Evolutionary conservation across 2,888 invertebrate genomes (phyloP), one percentile per base, ranked within the genome.

Genomic region (Drosophila lacicola): DNA sequence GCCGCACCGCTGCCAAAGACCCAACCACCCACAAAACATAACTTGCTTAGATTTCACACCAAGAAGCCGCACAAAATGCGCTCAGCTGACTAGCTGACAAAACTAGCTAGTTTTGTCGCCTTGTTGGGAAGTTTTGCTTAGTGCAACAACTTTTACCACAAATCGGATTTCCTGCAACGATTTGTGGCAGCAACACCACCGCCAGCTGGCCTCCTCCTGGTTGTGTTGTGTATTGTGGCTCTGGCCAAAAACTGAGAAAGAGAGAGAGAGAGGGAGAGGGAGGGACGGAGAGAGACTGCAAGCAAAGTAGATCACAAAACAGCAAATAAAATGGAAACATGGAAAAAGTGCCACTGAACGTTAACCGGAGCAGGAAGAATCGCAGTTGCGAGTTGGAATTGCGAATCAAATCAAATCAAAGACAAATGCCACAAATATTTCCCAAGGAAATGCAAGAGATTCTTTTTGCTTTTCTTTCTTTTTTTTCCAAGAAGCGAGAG

Each of bases 381-480:
- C 61, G 49, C 33, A 36, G 64, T 58, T 39, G 74, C 46, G n/a
- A 46, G 44, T 21, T 21, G 21, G 34, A 63, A 42, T 29, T 29
- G 37, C 68, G 51, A 37, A 61, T 56, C 68, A 74, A 74, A 85
- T 70, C 76, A 68, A 82, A 74, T 50, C 76, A 74, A 65, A 70
- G 68, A 80, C 80, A 88, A 82, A 85, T 86, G 80, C 89, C 89
- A 82, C 72, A 80, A 73, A 85, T 88, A 70, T 85, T 90, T 89
- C 89, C 89, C 90, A 89, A 88, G 90, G 88, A 90, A 90, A 89
- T 89, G 77, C 79, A 75, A 77, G 67, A 88, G 86, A 89, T 90
- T 90, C 90, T 86, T 82, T 57, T 75, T 51, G 41, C 79, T 19
- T n/a, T 37, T 37, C 37, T 37, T 37, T 17, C 2, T 45, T 33